Evolutionary conservation across 2,888 invertebrate species (phyloP).

Genomic region (Dicyrtomina minuta): DNA sequence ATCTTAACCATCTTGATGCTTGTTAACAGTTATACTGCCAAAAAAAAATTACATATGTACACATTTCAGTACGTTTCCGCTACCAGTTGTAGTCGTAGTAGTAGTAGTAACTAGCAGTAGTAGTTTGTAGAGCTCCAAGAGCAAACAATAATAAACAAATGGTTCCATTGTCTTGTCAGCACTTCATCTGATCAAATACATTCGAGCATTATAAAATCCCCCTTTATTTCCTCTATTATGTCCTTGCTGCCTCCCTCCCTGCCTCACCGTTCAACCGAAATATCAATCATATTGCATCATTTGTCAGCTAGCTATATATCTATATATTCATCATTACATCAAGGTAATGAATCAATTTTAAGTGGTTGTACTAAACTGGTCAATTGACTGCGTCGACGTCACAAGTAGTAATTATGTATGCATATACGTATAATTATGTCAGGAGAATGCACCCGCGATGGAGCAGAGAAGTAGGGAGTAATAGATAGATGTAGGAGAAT

Average conservation of each 20-base stretch:
- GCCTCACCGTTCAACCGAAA: not conserved
- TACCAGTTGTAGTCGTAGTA: constrained; percentile 2
- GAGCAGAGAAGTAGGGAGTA: too few relatives aligned
- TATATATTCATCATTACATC: not conserved
- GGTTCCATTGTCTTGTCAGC: constrained; percentile 12
- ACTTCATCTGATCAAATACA: constrained; percentile 7
- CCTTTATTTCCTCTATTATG: too few relatives aligned
- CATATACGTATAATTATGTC: too few relatives aligned
- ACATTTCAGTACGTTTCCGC: not conserved
- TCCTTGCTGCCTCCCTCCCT: not conserved
- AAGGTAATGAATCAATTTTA: constrained; percentile 14
- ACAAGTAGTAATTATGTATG: not conserved
- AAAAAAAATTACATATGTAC: too few relatives aligned
- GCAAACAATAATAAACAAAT: constrained; percentile 10
- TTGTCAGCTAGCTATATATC: not conserved
- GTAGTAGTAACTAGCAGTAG: too few relatives aligned
- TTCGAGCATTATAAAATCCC: not conserved
- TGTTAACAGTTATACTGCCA: too few relatives aligned
- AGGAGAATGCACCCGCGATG: too few relatives aligned
- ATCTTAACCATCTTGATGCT: too few relatives aligned
- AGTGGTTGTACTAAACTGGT: not conserved
- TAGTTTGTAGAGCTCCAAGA: too few relatives aligned
- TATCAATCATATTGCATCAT: constrained; percentile 7
- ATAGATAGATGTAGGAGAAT: too few relatives aligned
- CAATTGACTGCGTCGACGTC: not conserved